These are phyloP conservation scores for Diadromus collaris DNA, from an alignment of 2,888 invertebrate species.

Conservation along the genomic window DNA sequence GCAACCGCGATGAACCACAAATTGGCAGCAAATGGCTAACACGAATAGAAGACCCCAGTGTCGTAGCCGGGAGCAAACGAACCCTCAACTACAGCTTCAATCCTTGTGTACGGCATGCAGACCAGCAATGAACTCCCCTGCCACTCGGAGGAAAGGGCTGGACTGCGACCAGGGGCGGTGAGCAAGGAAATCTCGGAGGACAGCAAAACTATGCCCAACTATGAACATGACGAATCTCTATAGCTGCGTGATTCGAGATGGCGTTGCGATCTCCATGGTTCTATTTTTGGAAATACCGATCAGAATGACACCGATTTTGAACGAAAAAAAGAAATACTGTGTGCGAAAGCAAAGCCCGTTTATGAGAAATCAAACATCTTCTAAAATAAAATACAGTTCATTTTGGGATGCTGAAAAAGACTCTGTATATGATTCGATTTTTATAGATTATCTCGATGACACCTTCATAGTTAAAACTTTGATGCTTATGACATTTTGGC, in stretches of 20 bases:
- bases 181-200: slow-evolving; percentile 36
- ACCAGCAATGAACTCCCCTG: slow-evolving; percentile 36
- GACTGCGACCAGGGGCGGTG: neutral
- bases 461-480: too few relatives aligned
- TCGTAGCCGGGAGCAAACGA: slow-evolving; percentile 21
- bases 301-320: too few relatives aligned
- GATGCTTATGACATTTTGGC: too few relatives aligned
- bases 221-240: slow-evolving; percentile 47
- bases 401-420: too few relatives aligned
- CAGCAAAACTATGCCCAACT: slow-evolving; percentile 41
- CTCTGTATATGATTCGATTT: too few relatives aligned
- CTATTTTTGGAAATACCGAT: slow-evolving; percentile 36
- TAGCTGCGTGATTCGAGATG: slow-evolving; percentile 26
- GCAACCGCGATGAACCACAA: slow-evolving; percentile 73
- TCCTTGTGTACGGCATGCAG: slow-evolving; percentile 24
- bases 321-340: too few relatives aligned
- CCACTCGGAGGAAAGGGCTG: slow-evolving; percentile 20
- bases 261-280: slow-evolving; percentile 17
- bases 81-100: slow-evolving; percentile 36
- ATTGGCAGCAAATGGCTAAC: slow-evolving; percentile 70
- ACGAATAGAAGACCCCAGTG: slow-evolving; percentile 61
- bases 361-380: too few relatives aligned
- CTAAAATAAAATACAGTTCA: too few relatives aligned
- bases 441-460: too few relatives aligned
- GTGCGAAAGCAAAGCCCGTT: too few relatives aligned